A percentile compares a stretch with the other conserved stretches of the same genome.
Evolutionary conservation across 1,140 invertebrate genomes (phyloP).

Genomic region (Lordiphosa clarofinis): DNA sequence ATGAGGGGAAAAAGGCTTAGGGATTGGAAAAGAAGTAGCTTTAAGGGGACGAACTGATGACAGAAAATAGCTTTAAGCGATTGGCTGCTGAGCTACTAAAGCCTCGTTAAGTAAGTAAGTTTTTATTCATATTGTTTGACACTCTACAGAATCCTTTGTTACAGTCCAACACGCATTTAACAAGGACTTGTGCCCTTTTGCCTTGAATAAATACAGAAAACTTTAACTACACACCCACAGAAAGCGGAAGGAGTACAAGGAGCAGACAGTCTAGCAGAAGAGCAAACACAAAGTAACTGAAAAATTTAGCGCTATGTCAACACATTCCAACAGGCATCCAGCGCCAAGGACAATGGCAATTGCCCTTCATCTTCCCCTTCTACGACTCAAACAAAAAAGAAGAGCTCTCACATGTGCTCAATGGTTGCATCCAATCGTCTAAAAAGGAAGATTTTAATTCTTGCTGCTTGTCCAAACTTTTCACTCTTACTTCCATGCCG

Average conservation of each 20-base stretch:
- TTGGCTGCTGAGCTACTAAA: too few species aligned
- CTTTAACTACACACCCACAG: slow-evolving; percentile 48
- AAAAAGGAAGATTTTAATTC: slow-evolving; percentile 35
- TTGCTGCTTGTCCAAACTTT: slow-evolving; percentile 35
- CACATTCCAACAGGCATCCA: slow-evolving; percentile 47
- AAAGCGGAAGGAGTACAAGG: background rate
- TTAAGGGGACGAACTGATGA: too few species aligned
- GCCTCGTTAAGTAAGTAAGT: too few species aligned
- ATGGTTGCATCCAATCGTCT: slow-evolving; percentile 16
- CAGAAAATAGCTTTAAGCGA: too few species aligned
- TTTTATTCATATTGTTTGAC: slow-evolving; percentile 58
- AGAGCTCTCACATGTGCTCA: slow-evolving; percentile 29
- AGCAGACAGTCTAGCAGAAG: slow-evolving; percentile 42
- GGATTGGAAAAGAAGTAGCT: too few species aligned
- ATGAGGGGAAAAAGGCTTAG: too few species aligned
- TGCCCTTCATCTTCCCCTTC: too few species aligned
- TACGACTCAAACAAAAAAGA: background rate
- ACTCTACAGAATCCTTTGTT: slow-evolving; percentile 45
- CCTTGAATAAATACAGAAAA: slow-evolving; percentile 45
- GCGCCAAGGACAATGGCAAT: background rate
- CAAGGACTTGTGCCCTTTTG: slow-evolving; percentile 26
- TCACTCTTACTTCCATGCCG: slow-evolving; percentile 52
- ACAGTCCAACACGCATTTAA: slow-evolving; percentile 56
- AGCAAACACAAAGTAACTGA: slow-evolving; percentile 65
- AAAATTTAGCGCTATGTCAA: slow-evolving; percentile 75